Conservation (phyloP, 2,113 vertebrate species). For the Forbesichthys papilliferus region DNA sequence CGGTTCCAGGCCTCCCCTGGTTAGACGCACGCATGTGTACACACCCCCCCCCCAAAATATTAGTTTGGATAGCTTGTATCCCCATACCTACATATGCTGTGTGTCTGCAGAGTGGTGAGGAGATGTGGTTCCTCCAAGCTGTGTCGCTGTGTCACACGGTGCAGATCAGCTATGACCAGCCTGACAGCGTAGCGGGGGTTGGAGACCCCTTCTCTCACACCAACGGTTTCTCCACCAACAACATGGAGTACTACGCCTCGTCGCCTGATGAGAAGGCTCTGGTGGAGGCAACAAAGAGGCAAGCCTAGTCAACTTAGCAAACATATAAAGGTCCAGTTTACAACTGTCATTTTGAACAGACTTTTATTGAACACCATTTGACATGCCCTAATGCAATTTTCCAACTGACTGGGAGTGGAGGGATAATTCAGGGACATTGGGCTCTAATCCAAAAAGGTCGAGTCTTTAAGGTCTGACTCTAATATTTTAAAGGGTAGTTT, state of each 20-base stretch:
- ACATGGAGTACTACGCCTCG: slow-evolving; percentile 94
- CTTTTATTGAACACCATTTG: too few relatives aligned
- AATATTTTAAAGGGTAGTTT: too few relatives aligned
- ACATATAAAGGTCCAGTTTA: too few relatives aligned
- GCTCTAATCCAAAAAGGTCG: too few relatives aligned
- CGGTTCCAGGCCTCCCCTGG: slow-evolving; percentile 76
- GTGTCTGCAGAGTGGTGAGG: slow-evolving; percentile 79
- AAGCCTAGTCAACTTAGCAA: slow-evolving; percentile 43
- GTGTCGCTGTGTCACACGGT: slow-evolving; percentile 96
- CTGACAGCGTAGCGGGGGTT: slow-evolving; percentile 70
- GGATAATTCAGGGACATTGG: too few relatives aligned
- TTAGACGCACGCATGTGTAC: slow-evolving; percentile 54
- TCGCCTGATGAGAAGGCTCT: slow-evolving; percentile 97
- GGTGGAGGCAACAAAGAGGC: slow-evolving; percentile 93
- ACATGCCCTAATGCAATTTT: too few relatives aligned
- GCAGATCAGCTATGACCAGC: slow-evolving; percentile 89
- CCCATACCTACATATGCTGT: neutral
- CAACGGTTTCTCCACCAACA: slow-evolving; percentile 75
- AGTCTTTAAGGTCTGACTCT: too few relatives aligned
- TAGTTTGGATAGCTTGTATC: too few relatives aligned
- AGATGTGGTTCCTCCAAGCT: slow-evolving; percentile 92
- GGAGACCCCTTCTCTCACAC: slow-evolving; percentile 81
- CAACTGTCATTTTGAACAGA: too few relatives aligned
- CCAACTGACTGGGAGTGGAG: too few relatives aligned
- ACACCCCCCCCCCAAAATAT: neutral